These are phyloP conservation scores for Polia nebulosa DNA, from an alignment of 2,888 invertebrate species.

Conservation along the genomic window DNA sequence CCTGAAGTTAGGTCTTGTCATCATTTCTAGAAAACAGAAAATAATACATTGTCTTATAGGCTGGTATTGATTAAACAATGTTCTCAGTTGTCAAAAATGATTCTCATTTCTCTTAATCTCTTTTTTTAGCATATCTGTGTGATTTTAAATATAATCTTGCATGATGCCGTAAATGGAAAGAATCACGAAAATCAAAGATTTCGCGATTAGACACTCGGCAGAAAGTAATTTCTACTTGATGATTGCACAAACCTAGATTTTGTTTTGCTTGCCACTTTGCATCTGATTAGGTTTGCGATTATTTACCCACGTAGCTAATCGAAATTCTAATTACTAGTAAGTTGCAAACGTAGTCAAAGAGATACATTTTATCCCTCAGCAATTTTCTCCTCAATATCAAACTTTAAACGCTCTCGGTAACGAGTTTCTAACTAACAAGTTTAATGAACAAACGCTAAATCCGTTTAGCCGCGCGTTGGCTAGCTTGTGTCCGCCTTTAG, in stretches of 20 bases:
- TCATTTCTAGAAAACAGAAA: too few relatives aligned
- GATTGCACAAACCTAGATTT: background rate
- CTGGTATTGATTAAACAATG: background rate
- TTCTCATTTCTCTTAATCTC: constrained; percentile 16
- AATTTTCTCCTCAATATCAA: constrained; percentile 57
- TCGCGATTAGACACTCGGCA: background rate
- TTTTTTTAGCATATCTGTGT: too few relatives aligned
- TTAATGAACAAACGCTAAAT: constrained; percentile 65
- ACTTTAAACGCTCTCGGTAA: constrained; percentile 56
- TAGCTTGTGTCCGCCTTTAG: constrained; percentile 28
- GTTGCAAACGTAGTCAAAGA: constrained; percentile 32
- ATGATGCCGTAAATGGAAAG: constrained; percentile 9
- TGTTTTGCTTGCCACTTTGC: background rate
- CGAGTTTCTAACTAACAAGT: constrained; percentile 62
- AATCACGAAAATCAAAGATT: background rate
- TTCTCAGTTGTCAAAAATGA: background rate
- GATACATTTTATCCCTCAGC: constrained; percentile 39
- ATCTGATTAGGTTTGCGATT: background rate
- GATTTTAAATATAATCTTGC: background rate
- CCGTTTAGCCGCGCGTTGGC: constrained; percentile 46
- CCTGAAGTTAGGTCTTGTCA: background rate
- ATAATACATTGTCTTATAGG: background rate
- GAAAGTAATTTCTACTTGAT: background rate
- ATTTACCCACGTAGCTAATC: background rate
- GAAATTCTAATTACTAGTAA: constrained; percentile 3